phyloP scores from a whole-genome alignment of 2,888 invertebrate genomes.

The Selenia dentaria region DNA sequence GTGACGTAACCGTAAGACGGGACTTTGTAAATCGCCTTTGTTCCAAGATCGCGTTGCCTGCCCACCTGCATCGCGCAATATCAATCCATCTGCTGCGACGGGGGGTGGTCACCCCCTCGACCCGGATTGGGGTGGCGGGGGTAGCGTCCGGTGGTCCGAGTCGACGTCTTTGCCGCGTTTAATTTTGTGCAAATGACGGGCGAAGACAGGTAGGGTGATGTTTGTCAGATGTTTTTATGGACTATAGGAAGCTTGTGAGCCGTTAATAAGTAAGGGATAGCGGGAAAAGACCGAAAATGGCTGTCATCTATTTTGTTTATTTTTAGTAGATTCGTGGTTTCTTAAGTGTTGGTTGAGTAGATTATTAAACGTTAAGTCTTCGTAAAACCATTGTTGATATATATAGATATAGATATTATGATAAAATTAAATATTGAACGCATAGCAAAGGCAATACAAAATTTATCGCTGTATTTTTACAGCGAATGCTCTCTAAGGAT shows the following conservation, averaged over 20 bases:
- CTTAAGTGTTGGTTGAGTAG: too few relatives aligned
- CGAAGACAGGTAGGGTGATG: constrained; percentile 34
- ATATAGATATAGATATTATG: too few relatives aligned
- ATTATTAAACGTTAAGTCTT: too few relatives aligned
- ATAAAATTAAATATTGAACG: too few relatives aligned
- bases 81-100: constrained; percentile 73
- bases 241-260: not conserved
- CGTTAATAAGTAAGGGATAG: too few relatives aligned
- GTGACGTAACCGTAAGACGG: constrained; percentile 24
- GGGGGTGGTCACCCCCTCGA: constrained; percentile 30
- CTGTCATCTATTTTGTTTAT: too few relatives aligned
- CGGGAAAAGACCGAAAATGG: too few relatives aligned
- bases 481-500: too few relatives aligned
- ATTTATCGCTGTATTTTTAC: too few relatives aligned
- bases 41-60: constrained; percentile 57
- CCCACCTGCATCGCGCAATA: constrained; percentile 79
- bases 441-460: too few relatives aligned
- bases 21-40: constrained; percentile 61
- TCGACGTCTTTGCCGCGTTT: constrained; percentile 73
- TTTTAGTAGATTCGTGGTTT: too few relatives aligned
- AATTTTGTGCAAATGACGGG: constrained; percentile 80
- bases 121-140: constrained; percentile 35
- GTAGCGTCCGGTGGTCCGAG: constrained; percentile 41
- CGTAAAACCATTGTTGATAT: too few relatives aligned
- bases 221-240: constrained; percentile 6